Conservation (phyloP, 2,797 vertebrate species). For the Xenops minutus region DNA sequence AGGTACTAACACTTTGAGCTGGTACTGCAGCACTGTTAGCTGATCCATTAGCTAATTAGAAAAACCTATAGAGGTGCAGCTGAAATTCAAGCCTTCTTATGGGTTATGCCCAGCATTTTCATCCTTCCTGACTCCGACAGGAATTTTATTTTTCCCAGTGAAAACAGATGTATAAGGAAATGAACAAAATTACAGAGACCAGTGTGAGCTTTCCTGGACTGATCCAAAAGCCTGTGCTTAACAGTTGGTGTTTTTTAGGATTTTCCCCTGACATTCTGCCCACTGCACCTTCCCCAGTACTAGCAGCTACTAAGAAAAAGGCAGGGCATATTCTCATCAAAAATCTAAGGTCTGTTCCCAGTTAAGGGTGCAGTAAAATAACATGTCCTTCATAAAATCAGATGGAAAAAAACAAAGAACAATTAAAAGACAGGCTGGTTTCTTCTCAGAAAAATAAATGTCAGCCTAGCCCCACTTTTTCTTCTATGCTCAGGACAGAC, state of each 20-base stretch:
- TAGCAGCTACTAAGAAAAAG: not conserved
- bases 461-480: not conserved
- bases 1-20: not conserved
- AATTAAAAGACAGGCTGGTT: slow-evolving; percentile 6
- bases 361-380: slow-evolving; percentile 59
- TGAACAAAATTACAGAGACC: not conserved
- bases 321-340: slow-evolving; percentile 5
- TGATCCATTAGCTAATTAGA: not conserved
- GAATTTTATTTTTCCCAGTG: not conserved
- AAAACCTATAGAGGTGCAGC: not conserved
- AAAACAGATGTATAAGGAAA: slow-evolving; percentile 8
- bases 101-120: not conserved
- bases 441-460: slow-evolving; percentile 50
- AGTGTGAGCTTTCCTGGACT: not conserved
- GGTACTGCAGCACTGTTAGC: not conserved
- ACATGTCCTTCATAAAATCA: slow-evolving; percentile 50
- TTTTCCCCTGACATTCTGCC: not conserved
- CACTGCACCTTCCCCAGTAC: not conserved
- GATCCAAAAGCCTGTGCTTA: not conserved
- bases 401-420: slow-evolving; percentile 67
- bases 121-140: not conserved
- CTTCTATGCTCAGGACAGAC: not conserved
- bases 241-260: not conserved
- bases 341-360: slow-evolving; percentile 54
- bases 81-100: not conserved